phyloP scores from a whole-genome alignment of 2,888 invertebrate genomes.

The Vannuccia rotundouncinata region DNA sequence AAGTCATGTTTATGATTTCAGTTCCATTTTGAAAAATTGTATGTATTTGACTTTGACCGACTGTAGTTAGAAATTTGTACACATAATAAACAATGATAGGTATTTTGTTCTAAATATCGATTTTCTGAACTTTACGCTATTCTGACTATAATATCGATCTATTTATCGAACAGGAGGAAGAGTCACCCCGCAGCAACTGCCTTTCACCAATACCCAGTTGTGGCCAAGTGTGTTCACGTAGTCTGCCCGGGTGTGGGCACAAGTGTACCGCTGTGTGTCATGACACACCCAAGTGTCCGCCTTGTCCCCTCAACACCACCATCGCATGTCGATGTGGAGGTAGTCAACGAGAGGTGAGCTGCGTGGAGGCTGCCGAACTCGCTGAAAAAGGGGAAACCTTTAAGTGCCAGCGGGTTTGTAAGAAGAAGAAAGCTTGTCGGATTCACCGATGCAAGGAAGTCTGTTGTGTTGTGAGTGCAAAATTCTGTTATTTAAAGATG shows the following conservation, averaged over 20 bases:
- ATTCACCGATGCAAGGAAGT: conserved; percentile 76
- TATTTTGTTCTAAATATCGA: no score
- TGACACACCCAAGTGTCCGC: neutral
- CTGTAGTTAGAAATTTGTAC: no score
- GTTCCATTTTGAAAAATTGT: no score
- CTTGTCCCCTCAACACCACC: conserved; percentile 65
- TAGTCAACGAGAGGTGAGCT: conserved; percentile 65
- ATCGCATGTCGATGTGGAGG: conserved; percentile 60
- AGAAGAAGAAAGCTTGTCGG: conserved; percentile 56
- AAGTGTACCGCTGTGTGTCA: conserved; percentile 45
- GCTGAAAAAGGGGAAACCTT: conserved; percentile 60
- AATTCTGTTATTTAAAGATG: no score
- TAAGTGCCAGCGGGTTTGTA: conserved; percentile 70
- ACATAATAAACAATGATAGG: no score
- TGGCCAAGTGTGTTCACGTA: conserved; percentile 67
- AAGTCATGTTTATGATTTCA: no score
- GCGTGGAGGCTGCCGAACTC: conserved; percentile 63
- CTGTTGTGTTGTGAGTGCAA: conserved; percentile 69
- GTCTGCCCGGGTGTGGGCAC: conserved; percentile 66
- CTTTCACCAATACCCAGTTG: conserved; percentile 65
- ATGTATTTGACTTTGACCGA: no score
- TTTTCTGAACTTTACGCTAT: no score
- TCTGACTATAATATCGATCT: no score
- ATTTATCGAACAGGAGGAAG: no score
- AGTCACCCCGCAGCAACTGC: conserved; percentile 43